Evolutionary conservation across 1,140 invertebrate genomes (phyloP).

Genomic region (Drosophila fuyamai): DNA sequence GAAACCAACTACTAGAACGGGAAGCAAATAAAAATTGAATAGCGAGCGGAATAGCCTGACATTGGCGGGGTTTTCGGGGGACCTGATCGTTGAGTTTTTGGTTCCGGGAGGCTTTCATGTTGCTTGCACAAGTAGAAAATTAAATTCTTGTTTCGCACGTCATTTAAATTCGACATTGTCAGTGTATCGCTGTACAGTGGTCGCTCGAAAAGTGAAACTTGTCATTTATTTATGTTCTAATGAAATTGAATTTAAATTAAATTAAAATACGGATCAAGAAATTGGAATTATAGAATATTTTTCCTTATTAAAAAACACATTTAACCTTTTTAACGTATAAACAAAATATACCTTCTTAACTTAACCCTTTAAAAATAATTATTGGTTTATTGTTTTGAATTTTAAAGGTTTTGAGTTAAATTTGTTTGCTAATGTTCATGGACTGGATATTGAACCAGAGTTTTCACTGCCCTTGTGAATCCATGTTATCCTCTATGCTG

Average conservation of each 20-base stretch:
- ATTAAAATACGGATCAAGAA: no score
- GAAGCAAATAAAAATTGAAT: slow-evolving; percentile 62
- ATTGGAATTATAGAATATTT: no score
- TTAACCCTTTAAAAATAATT: no score
- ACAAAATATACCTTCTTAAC: no score
- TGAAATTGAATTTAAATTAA: no score
- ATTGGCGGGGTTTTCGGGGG: slow-evolving; percentile 32
- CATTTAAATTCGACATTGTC: slow-evolving; percentile 80
- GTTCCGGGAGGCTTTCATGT: slow-evolving; percentile 40
- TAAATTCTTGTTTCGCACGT: slow-evolving; percentile 84
- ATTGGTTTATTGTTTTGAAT: no score
- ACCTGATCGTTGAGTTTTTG: neutral
- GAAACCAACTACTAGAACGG: slow-evolving; percentile 34
- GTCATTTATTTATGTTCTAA: no score
- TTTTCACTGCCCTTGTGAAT: slow-evolving; percentile 13
- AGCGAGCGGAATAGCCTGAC: slow-evolving; percentile 42
- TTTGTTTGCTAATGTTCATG: no score
- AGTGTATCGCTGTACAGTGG: slow-evolving; percentile 29
- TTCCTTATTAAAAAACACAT: no score
- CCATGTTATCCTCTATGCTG: slow-evolving; percentile 12
- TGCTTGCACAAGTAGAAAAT: slow-evolving; percentile 69
- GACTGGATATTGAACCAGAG: no score
- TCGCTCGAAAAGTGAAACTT: neutral
- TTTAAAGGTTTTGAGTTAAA: no score
- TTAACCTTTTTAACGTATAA: no score